Evolutionary conservation across 2,113 vertebrate genomes (phyloP).

Genomic region (Gorsachius goisagi): DNA sequence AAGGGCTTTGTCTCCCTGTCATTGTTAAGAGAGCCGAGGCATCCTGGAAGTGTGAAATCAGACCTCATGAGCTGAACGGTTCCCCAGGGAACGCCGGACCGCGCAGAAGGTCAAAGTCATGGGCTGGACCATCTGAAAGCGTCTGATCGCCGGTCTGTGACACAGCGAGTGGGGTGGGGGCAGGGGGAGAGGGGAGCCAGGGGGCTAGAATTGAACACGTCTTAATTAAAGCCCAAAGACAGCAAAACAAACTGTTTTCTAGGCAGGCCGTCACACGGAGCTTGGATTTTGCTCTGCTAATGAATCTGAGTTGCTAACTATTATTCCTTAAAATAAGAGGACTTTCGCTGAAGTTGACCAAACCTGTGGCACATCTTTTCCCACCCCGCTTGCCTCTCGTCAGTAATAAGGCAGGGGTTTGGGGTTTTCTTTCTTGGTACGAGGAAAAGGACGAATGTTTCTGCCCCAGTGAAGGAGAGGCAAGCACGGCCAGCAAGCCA

Average conservation of each 20-base stretch:
- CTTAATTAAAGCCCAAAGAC: slow-evolving; percentile 90
- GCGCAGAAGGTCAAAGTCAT: slow-evolving; percentile 88
- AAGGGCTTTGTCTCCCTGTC: slow-evolving; percentile 94
- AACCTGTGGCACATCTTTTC: slow-evolving; percentile 52
- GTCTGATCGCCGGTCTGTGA: slow-evolving; percentile 84
- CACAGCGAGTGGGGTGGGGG: slow-evolving; percentile 72
- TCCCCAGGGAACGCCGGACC: slow-evolving; percentile 87
- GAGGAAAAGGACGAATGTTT: slow-evolving; percentile 8
- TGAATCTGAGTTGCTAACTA: slow-evolving; percentile 70
- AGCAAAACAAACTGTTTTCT: slow-evolving; percentile 85
- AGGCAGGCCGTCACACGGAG: slow-evolving; percentile 69
- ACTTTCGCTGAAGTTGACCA: slow-evolving; percentile 36
- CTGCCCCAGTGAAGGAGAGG: background rate
- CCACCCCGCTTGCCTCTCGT: slow-evolving; percentile 37
- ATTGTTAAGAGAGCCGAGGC: slow-evolving; percentile 85
- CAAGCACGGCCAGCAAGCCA: background rate
- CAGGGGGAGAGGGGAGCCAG: slow-evolving; percentile 54
- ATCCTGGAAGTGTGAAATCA: slow-evolving; percentile 92
- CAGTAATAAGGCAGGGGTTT: slow-evolving; percentile 12
- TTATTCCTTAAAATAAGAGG: slow-evolving; percentile 66
- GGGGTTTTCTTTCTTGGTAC: background rate
- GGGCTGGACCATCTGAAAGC: slow-evolving; percentile 86
- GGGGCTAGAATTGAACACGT: slow-evolving; percentile 79
- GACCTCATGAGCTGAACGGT: slow-evolving; percentile 91
- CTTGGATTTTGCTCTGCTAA: slow-evolving; percentile 76